phyloP scores from a whole-genome alignment of 1,140 invertebrate species.

The Heliconius congener region DNA sequence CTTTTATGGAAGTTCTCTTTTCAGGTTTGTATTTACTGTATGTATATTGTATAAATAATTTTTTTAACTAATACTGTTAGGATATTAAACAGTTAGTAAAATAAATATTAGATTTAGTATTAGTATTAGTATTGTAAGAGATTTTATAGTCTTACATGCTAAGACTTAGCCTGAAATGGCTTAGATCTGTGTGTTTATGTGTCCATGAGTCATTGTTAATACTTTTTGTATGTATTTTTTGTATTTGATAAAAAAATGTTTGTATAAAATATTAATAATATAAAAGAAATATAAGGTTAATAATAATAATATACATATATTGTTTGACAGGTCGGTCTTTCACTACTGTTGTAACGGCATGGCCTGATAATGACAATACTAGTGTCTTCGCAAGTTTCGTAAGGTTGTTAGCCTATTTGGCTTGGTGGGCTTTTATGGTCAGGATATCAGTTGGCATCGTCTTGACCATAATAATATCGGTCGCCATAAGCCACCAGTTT shows the following conservation, averaged over 20 bases:
- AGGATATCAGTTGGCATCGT: constrained; percentile 47
- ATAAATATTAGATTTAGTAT: too few species aligned
- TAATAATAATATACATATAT: not conserved
- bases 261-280: too few species aligned
- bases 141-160: too few species aligned
- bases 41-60: too few species aligned
- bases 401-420: constrained; percentile 45
- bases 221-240: too few species aligned
- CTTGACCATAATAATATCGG: constrained; percentile 45
- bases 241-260: too few species aligned
- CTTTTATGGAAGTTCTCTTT: not conserved
- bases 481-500: constrained; percentile 53
- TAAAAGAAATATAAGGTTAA: not conserved
- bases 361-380: constrained; percentile 52
- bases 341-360: constrained; percentile 52
- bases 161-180: too few species aligned
- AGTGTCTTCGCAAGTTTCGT: constrained; percentile 39
- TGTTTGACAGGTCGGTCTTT: constrained; percentile 53
- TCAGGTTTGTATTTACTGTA: not conserved
- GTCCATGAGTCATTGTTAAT: too few species aligned
- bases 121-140: too few species aligned
- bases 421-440: constrained; percentile 58
- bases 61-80: too few species aligned
- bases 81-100: too few species aligned
- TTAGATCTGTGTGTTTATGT: too few species aligned